A percentile compares a stretch with the other conserved stretches of the same genome.
phyloP scores from a whole-genome alignment of 1,140 invertebrate genomes.

The Heliconius nattereri region DNA sequence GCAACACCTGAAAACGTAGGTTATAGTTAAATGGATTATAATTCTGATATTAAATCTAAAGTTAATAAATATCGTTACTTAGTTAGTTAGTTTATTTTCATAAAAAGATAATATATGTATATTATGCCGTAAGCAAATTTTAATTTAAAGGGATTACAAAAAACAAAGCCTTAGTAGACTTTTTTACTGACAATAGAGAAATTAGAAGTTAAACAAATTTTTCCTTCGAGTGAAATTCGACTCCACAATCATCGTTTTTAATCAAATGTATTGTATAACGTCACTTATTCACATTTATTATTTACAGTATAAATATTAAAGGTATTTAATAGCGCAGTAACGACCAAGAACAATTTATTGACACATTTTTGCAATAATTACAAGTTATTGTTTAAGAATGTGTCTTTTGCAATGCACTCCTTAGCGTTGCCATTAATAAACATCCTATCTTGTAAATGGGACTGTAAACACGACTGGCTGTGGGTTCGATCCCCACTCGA shows the following conservation, averaged over 20 bases:
- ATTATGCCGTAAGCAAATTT: too few species aligned
- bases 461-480: too few species aligned
- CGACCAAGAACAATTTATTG: not conserved
- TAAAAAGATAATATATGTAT: too few species aligned
- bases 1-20: slow-evolving; percentile 23
- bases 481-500: too few species aligned
- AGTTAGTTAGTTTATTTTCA: too few species aligned
- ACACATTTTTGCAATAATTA: not conserved
- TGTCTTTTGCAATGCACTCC: not conserved
- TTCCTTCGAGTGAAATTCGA: not conserved
- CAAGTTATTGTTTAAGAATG: slow-evolving; percentile 8
- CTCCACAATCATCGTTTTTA: not conserved
- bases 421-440: not conserved
- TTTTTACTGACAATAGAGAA: too few species aligned
- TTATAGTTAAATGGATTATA: not conserved
- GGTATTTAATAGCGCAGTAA: not conserved
- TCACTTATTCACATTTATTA: too few species aligned
- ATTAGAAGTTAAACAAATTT: not conserved
- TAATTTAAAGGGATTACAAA: too few species aligned
- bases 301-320: not conserved
- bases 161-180: too few species aligned
- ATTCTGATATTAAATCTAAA: too few species aligned
- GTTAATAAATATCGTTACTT: too few species aligned
- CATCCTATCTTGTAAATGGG: not conserved
- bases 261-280: too few species aligned